phyloP scores from a whole-genome alignment of 1,140 invertebrate species.

The Drosophila ercepeae region DNA sequence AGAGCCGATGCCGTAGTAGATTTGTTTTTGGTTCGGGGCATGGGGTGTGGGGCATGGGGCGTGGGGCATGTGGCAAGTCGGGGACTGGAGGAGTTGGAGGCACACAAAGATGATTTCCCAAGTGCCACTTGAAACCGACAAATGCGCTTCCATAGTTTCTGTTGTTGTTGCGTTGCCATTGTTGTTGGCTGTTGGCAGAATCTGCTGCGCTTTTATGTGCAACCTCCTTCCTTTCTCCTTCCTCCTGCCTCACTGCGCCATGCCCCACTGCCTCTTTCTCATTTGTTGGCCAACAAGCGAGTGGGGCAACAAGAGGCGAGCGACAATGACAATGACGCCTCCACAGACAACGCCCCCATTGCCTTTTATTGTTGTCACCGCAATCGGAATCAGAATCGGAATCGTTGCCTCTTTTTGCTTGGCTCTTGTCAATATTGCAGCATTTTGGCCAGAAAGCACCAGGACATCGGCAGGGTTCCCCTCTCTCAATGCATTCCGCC shows the following conservation, averaged over 20 bases:
- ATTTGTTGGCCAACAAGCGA: conserved; percentile 56
- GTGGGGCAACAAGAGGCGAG: neutral
- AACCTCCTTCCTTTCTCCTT: neutral
- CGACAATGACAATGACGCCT: conserved; percentile 53
- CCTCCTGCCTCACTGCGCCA: neutral
- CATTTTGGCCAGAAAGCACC: conserved; percentile 8
- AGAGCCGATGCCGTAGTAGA: conserved; percentile 25
- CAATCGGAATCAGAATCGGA: conserved; percentile 58
- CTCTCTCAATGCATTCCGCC: conserved; percentile 11
- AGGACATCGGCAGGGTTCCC: neutral
- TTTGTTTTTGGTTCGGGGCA: neutral
- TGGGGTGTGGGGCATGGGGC: too few species aligned
- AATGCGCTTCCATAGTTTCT: conserved; percentile 62
- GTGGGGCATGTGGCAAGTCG: neutral
- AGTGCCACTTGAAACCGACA: conserved; percentile 75
- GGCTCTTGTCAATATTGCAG: conserved; percentile 54
- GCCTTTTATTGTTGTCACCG: conserved; percentile 67
- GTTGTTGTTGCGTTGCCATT: conserved; percentile 22
- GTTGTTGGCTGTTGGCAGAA: conserved; percentile 49
- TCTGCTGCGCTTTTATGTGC: conserved; percentile 70
- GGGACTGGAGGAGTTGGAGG: conserved; percentile 18
- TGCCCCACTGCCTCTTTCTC: conserved; percentile 35
- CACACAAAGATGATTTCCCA: conserved; percentile 78
- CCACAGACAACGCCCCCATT: conserved; percentile 36
- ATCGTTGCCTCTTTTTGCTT: conserved; percentile 24